phyloP scores from a whole-genome alignment of 1,140 invertebrate genomes.

The Camponotus vicinus region DNA sequence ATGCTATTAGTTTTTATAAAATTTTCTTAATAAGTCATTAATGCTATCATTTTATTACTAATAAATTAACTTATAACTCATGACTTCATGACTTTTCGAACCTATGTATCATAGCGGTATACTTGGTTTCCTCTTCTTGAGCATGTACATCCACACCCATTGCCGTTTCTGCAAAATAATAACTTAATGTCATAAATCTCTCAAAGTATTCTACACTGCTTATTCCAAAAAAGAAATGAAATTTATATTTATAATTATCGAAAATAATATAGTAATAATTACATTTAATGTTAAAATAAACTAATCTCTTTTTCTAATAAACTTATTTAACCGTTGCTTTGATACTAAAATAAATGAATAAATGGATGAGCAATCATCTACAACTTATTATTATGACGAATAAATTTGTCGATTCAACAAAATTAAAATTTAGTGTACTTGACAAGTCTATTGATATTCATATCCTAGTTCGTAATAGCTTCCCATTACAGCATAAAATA shows the following conservation, averaged over 20 bases:
- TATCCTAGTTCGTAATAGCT: background rate
- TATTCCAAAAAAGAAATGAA: background rate
- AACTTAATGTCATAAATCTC: background rate
- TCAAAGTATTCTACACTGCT: background rate
- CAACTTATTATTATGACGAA: background rate
- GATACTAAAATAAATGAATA: background rate
- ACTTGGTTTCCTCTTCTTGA: conserved; percentile 90
- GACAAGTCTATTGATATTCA: background rate
- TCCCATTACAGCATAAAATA: background rate
- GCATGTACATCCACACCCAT: conserved; percentile 93
- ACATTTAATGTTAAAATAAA: background rate
- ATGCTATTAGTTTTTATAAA: no score
- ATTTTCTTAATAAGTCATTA: no score
- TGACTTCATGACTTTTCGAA: conserved; percentile 32
- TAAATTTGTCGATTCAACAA: background rate
- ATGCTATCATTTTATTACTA: background rate
- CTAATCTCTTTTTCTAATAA: background rate
- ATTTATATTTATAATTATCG: background rate
- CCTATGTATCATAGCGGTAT: conserved; percentile 90
- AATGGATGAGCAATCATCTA: no score
- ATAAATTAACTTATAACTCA: background rate
- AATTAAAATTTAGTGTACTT: background rate
- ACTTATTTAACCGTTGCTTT: background rate
- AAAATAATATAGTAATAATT: background rate
- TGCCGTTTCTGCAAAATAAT: conserved; percentile 90